Evolutionary conservation across 2,113 vertebrate genomes (phyloP), one percentile per base, ranked within the genome.

Genomic region (Crotalus helleri): DNA sequence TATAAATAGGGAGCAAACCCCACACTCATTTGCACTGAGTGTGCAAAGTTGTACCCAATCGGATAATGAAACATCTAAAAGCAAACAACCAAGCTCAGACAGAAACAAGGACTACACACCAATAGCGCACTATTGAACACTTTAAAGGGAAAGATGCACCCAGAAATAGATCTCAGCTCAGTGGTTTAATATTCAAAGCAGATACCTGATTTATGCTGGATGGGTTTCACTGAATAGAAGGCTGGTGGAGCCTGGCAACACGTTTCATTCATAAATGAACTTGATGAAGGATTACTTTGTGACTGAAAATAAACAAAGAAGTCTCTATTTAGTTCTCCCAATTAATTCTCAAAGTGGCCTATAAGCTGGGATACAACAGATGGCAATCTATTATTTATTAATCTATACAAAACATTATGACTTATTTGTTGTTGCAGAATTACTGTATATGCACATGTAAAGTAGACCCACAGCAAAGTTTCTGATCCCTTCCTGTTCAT

Each of bases 191-290:
- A 58, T n/a, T 91, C 12, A 93, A 92, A 87, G 95, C 89, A 8
- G 93, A 93, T 97, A 98, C 98, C 98, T 98, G 96, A 91, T 95
- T 95, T 97, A 88, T 95, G 95, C 0, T 97, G 95, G 57, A 93
- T 95, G 95, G 95, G 96, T 95, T 96, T 96, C 95, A 95, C 0
- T 23, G 81, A 94, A 95, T 95, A 95, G 87, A 96, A 90, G 92
- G 91, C 81, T 93, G 89, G 95, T 93, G 96, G 57, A 94, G 64
- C 88, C 85, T 6, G 3, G 94, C 74, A 89, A 94, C 90, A 91
- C 81, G 29, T 94, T 96, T 94, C 94, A 95, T 96, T 95, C 92
- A 93, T 96, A 96, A 91, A 54, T 85, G 21, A 92, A 95, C 94
- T 96, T 95, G 93, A 89, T 93, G 93, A 87, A 96, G 3, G 81